Evolutionary conservation across 2,888 invertebrate species (phyloP).

Genomic region (Sympetrum striolatum): DNA sequence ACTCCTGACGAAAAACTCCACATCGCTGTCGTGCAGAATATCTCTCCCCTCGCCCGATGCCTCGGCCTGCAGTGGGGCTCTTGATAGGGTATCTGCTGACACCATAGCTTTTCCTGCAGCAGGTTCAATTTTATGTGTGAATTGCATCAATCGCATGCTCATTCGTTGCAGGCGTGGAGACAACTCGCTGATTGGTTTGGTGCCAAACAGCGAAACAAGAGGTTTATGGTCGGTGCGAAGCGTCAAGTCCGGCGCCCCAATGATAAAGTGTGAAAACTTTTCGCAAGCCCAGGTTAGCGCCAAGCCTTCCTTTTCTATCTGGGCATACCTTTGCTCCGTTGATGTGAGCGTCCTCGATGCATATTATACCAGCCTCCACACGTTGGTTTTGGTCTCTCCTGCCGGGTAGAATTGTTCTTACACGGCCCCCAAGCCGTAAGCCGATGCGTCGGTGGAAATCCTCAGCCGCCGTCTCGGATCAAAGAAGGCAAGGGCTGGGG

Average conservation of each 20-base stretch:
- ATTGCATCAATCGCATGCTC: constrained; percentile 50
- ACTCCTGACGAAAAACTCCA: constrained; percentile 26
- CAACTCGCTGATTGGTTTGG: too few species aligned
- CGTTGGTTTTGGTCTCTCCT: too few species aligned
- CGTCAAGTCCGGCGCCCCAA: not conserved
- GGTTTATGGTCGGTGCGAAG: constrained; percentile 45
- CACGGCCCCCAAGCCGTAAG: too few species aligned
- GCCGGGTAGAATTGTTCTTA: too few species aligned
- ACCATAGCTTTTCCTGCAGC: constrained; percentile 50
- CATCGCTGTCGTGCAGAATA: constrained; percentile 30
- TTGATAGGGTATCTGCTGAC: too few species aligned
- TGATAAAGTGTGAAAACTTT: not conserved
- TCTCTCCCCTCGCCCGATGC: too few species aligned
- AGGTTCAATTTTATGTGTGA: constrained; percentile 48
- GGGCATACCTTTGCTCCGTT: too few species aligned
- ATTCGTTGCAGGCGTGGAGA: constrained; percentile 48
- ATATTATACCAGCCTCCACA: too few species aligned
- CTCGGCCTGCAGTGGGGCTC: constrained; percentile 49
- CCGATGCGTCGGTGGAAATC: constrained; percentile 11
- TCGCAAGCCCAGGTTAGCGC: not conserved
- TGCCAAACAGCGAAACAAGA: too few species aligned
- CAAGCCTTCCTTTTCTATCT: too few species aligned
- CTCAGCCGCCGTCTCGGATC: not conserved
- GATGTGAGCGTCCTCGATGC: too few species aligned
- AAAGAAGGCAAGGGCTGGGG: not conserved